phyloP scores from a whole-genome alignment of 2,797 vertebrate genomes.

The Crypturellus tataupa region DNA sequence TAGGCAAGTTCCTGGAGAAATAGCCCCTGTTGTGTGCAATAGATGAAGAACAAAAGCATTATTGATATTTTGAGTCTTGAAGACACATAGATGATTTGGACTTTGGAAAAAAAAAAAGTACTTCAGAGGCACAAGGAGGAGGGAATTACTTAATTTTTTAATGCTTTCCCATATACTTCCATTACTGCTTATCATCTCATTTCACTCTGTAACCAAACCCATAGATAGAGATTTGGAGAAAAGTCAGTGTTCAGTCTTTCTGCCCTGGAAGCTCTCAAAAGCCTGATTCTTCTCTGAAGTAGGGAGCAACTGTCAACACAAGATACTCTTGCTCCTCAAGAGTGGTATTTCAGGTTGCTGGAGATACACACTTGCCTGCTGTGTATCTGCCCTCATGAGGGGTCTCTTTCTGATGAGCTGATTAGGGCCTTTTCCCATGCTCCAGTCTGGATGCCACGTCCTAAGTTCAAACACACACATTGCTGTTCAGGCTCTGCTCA shows the following conservation, averaged over 20 bases:
- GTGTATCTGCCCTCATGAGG: background rate
- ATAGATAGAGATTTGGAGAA: background rate
- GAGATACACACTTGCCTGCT: background rate
- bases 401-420: background rate
- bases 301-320: background rate
- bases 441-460: background rate
- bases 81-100: background rate
- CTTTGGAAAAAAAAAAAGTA: constrained; percentile 10
- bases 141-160: constrained; percentile 1
- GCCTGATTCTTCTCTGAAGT: background rate
- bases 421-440: background rate
- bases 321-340: background rate
- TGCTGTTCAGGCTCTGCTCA: constrained; percentile 23
- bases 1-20: background rate
- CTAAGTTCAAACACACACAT: constrained; percentile 39
- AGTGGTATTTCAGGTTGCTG: background rate
- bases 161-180: background rate
- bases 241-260: background rate
- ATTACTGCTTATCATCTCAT: background rate
- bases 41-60: background rate
- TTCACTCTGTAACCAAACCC: background rate
- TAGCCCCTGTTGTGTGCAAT: background rate
- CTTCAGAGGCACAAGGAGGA: background rate
- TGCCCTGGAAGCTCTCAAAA: background rate
- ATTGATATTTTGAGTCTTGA: background rate